phyloP scores from a whole-genome alignment of 2,888 invertebrate genomes.

The Clunio marinus region DNA sequence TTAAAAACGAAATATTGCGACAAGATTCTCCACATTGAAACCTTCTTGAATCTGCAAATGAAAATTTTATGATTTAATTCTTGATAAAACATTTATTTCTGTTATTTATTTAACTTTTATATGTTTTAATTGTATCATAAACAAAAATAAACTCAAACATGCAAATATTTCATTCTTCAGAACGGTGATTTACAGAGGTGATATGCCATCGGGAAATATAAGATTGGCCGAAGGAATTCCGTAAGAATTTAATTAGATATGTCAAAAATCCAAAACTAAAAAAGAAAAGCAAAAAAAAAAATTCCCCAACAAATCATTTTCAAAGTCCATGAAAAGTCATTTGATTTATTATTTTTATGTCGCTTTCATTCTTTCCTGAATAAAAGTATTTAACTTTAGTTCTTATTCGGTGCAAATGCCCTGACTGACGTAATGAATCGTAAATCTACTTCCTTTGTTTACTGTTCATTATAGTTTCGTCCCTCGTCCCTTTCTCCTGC shows the following conservation, averaged over 20 bases:
- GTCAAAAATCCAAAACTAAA: too few species aligned
- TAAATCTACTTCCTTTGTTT: too few species aligned
- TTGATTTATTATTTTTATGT: slow-evolving; percentile 9
- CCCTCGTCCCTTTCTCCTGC: too few species aligned
- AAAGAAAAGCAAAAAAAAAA: background rate
- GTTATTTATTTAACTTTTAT: background rate
- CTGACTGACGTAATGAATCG: too few species aligned
- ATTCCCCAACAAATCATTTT: background rate
- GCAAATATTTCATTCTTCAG: slow-evolving; percentile 44
- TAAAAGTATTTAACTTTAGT: too few species aligned
- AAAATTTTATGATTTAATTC: background rate
- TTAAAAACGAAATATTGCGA: background rate
- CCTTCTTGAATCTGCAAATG: background rate
- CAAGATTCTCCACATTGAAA: background rate
- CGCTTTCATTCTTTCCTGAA: too few species aligned
- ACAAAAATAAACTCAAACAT: slow-evolving; percentile 36
- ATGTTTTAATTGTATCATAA: background rate
- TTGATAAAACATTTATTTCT: background rate
- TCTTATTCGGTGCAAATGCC: too few species aligned
- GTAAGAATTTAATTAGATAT: slow-evolving; percentile 32
- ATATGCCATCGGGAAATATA: slow-evolving; percentile 44
- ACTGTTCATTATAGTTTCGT: too few species aligned
- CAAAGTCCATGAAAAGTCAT: background rate
- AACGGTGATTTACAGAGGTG: slow-evolving; percentile 48
- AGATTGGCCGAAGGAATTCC: slow-evolving; percentile 33